Base-by-base conservation (phyloP, 2,888 invertebrate species). In the Parochlus steinenii region DNA sequence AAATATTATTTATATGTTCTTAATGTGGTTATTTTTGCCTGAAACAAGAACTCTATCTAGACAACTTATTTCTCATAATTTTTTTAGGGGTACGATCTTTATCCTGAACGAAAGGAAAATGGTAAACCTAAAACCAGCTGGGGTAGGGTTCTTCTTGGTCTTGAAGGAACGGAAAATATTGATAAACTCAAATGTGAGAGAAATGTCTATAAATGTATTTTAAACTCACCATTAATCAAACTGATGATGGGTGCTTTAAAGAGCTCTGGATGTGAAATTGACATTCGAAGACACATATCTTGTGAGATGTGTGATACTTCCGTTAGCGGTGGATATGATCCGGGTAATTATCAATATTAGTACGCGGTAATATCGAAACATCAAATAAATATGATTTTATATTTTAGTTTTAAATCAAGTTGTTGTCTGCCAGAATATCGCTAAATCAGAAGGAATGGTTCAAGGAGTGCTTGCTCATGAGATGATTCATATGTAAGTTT, bases 401-500 rank as follows among this genome's bases (percentile, higher is more conserved):
- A 18, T 31, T 10, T 11, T n/a, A 32, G 14, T 38, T 33, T 14
- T 19, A 3, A 29, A 37, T 26, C 32, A 80, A 78, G 75, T 95
- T 41, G 79, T 95, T 0, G 69, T 95, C 3, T 95, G 93, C 47
- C 85, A 92, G 52, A 93, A 93, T 56, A 76, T 74, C 37, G 76
- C 78, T 0, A 66, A 57, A 14, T 65, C 62, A 17, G 65, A 74
- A 50, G 71, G 72, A 8, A 64, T 75, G 54, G 71, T 86, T 1
- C 80, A 81, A 52, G 79, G 77, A 15, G 80, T 89, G 1, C 53
- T 95, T 26, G 73, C 79, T 1, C 95, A 95, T 48, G 95, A 95
- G 58, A 71, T 95, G 70, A 78, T 93, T 30, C 95, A 95, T 54
- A 92, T 93, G 85, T n/a, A n/a, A n/a, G n/a, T n/a, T n/a, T n/a